Evolutionary conservation across 2,113 vertebrate species (phyloP).

Genomic region (Catharus bicknelli): DNA sequence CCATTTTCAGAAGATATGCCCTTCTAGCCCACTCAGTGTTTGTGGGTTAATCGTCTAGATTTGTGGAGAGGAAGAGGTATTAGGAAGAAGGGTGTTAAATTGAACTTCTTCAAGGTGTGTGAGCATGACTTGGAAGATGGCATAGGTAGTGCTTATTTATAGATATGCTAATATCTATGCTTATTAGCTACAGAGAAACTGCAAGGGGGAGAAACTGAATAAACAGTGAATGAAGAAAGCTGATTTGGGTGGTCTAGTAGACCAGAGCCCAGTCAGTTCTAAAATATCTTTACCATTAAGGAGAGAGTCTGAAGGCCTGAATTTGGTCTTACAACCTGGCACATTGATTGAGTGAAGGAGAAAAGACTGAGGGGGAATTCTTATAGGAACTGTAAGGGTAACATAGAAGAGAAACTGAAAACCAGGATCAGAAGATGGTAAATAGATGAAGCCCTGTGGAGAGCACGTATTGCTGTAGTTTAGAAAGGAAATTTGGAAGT

Average conservation of each 20-base stretch:
- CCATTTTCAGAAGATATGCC: neutral
- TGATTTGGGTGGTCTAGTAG: neutral
- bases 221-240: neutral
- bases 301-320: neutral
- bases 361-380: neutral
- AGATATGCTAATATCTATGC: neutral
- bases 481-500: neutral
- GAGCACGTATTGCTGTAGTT: neutral
- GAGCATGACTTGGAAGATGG: neutral
- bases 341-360: rapidly evolving
- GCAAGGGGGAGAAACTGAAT: neutral
- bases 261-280: neutral
- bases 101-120: neutral
- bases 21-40: neutral
- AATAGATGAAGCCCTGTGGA: neutral
- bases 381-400: neutral
- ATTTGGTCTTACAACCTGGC: neutral
- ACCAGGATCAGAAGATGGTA: neutral
- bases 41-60: neutral
- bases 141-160: neutral
- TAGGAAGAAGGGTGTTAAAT: neutral
- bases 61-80: neutral
- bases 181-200: neutral
- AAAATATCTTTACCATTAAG: neutral
- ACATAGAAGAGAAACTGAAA: neutral